Percentiles rank a stretch among this genome's conserved stretches.
phyloP scores from a whole-genome alignment of 2,113 vertebrate species.

The Microtus pennsylvanicus region DNA sequence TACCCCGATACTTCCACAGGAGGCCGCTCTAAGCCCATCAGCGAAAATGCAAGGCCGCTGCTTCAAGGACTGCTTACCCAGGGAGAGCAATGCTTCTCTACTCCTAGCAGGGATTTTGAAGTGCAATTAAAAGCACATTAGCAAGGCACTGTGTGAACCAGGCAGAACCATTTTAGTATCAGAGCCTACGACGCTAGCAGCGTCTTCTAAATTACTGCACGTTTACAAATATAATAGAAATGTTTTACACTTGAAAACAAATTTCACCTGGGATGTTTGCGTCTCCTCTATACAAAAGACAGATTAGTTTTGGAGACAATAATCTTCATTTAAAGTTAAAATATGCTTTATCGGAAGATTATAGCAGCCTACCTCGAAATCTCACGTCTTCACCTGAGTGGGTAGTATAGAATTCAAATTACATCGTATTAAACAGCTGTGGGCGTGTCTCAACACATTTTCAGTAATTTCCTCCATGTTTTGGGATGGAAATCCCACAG shows the following conservation, averaged over 20 bases:
- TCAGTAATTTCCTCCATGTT: background rate
- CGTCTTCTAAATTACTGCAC: background rate
- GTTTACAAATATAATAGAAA: background rate
- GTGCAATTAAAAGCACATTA: conserved; percentile 55
- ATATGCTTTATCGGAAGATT: background rate
- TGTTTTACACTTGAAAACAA: background rate
- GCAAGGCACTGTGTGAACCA: background rate
- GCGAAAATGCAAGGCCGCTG: background rate
- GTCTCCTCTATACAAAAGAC: background rate
- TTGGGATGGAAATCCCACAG: background rate
- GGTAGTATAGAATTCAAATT: background rate
- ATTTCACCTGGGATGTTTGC: background rate
- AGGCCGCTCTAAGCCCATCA: conserved; percentile 82
- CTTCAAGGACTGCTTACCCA: rapidly evolving
- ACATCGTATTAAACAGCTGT: background rate
- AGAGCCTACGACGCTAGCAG: background rate
- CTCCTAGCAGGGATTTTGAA: background rate
- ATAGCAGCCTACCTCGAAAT: background rate
- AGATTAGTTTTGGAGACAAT: background rate
- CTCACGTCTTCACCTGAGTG: background rate
- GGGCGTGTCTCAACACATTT: background rate
- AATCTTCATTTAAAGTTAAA: conserved; percentile 8
- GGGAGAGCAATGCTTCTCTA: background rate
- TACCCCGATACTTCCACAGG: conserved; percentile 58
- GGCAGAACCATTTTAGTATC: conserved; percentile 19